Base-by-base conservation (phyloP, 2,797 vertebrate species). In the Galago senegalensis region DNA sequence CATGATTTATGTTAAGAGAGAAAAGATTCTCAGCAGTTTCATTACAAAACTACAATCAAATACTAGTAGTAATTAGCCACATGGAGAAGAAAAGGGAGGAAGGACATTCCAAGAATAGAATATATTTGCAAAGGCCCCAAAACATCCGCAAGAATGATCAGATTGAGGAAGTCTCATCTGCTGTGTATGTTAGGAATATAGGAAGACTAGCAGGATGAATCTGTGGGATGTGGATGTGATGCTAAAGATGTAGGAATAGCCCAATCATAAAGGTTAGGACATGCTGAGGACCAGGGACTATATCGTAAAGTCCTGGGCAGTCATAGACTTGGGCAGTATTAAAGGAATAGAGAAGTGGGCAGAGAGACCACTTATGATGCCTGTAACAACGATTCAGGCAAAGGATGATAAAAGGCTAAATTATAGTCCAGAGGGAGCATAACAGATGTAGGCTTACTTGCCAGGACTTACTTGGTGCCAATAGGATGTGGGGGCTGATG, bases 381-480 rank as follows among this genome's bases (percentile, higher is more conserved):
- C 13, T 83, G 1, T 25, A 86, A 77, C 60, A 75, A 85, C 40
- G 75, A 94, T 89, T 87, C 43, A 87, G 69, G 13, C 49, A 82
- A 87, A 37, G 40, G 3, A 83, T 60, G 60, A 86, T 31, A 73
- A 82, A 86, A 20, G 25, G 60, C 81, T 91, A 93, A 95, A 84
- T 92, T 87, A 80, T 63, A 81, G 37, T 73, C 21, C 53, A 49
- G 25, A 93, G 16, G 65, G 1, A 89, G 87, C 89, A 72, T 89
- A 73, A 18, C 94, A 96, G 96, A 94, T 75, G 93, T 93, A 94
- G 81, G 65, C 82, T 88, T 31, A 25, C 60, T 46, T 95, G 91
- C 56, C 37, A 87, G 94, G 65, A 75, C 43, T 63, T 3, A 75
- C 43, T 60, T 3, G 8, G 79, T 77, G 79, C 81, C 95, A 85